These are phyloP conservation scores for Rhynchonycteris naso DNA, from an alignment of 2,797 vertebrate species.

Conservation along the genomic window DNA sequence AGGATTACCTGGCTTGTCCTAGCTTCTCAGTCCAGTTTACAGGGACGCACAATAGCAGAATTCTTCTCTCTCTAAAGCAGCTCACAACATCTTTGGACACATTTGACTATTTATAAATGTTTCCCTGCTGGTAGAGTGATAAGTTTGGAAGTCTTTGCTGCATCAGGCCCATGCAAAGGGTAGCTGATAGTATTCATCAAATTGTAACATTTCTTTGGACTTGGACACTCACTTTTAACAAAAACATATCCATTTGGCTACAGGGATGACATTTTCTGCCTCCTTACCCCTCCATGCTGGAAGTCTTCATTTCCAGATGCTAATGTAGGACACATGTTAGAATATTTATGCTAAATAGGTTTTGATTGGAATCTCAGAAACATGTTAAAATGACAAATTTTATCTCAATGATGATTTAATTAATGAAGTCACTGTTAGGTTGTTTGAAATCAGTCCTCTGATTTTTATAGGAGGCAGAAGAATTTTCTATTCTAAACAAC, in stretches of 20 bases:
- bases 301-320: constrained; percentile 73
- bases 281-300: constrained; percentile 46
- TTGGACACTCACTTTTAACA: constrained; percentile 53
- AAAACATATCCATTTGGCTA: constrained; percentile 67
- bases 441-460: constrained; percentile 76
- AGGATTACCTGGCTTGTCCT: not conserved
- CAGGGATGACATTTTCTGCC: constrained; percentile 75
- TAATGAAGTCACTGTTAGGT: constrained; percentile 79
- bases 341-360: constrained; percentile 84
- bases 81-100: not conserved
- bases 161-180: not conserved
- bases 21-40: not conserved
- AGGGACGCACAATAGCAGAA: not conserved
- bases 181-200: constrained; percentile 41
- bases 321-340: constrained; percentile 78
- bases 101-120: not conserved
- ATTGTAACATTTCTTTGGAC: constrained; percentile 58
- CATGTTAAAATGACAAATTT: constrained; percentile 81
- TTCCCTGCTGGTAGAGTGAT: constrained; percentile 1
- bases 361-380: constrained; percentile 84
- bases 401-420: constrained; percentile 85
- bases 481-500: constrained; percentile 59
- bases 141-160: constrained; percentile 40
- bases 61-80: not conserved
- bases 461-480: constrained; percentile 65